Evolutionary conservation across 2,797 vertebrate species (phyloP).

Genomic region (Sus cebifrons): DNA sequence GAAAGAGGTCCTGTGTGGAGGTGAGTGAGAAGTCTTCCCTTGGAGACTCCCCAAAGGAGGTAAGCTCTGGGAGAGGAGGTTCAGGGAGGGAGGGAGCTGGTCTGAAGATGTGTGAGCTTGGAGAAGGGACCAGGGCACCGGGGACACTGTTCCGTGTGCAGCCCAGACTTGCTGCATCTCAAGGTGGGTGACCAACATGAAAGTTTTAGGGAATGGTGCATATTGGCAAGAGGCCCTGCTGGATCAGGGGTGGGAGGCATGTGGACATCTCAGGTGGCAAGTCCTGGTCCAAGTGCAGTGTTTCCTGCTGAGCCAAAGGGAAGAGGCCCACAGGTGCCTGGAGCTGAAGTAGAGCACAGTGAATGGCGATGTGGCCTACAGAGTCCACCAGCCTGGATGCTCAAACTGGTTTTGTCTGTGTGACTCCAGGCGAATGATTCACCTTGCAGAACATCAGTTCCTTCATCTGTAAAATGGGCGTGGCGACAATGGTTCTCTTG

Average conservation of each 20-base stretch:
- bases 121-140: background rate
- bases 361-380: no score
- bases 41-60: background rate
- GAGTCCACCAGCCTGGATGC: background rate
- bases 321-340: background rate
- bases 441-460: background rate
- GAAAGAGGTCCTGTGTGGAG: background rate
- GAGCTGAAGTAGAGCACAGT: background rate
- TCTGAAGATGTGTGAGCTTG: background rate
- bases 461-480: background rate
- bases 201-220: background rate
- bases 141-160: background rate
- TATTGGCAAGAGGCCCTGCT: background rate
- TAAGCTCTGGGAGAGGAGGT: no score
- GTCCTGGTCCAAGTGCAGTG: background rate
- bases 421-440: background rate
- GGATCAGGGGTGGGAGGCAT: background rate
- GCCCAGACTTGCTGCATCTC: background rate
- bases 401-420: background rate
- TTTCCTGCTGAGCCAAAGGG: background rate
- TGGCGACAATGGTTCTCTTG: background rate
- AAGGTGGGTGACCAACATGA: background rate
- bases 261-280: background rate
- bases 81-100: background rate
- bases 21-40: background rate